These are phyloP conservation scores for Muscicapa striata DNA, from an alignment of 2,797 vertebrate genomes.

Conservation along the genomic window DNA sequence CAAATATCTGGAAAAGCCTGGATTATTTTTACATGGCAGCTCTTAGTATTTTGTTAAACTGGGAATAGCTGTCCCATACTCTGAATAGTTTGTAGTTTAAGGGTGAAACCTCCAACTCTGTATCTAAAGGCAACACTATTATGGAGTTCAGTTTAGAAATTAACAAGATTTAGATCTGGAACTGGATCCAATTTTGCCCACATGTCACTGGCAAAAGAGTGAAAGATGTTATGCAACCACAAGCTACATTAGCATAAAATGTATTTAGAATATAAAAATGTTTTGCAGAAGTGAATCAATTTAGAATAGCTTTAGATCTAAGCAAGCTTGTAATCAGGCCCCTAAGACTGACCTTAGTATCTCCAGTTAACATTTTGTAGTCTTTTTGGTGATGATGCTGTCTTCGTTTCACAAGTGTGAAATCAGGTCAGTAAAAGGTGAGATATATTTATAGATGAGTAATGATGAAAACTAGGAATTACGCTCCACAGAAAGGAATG, in stretches of 20 bases:
- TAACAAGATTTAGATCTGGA: not conserved
- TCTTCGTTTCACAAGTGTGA: not conserved
- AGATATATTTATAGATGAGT: not conserved
- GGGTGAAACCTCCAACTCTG: not conserved
- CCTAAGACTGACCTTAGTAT: not conserved
- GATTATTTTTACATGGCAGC: not conserved
- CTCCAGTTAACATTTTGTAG: not conserved
- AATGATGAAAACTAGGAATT: not conserved
- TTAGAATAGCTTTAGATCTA: not conserved
- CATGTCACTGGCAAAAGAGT: not conserved
- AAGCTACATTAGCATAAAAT: not conserved
- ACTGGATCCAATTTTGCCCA: not conserved
- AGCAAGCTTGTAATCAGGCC: not conserved
- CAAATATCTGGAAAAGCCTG: not conserved
- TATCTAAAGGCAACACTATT: not conserved
- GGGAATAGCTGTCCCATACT: not conserved
- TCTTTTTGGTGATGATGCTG: not conserved
- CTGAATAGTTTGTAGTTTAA: not conserved
- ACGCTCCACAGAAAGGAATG: not conserved
- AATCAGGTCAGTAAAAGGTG: not conserved
- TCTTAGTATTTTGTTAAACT: not conserved
- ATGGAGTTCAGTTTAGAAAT: not conserved
- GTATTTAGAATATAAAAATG: not conserved
- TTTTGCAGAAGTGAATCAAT: not conserved
- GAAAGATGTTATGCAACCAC: not conserved